A percentile compares a stretch with the other conserved stretches of the same genome.
phyloP scores from a whole-genome alignment of 2,888 invertebrate species.

The Serrognathus titanus region DNA sequence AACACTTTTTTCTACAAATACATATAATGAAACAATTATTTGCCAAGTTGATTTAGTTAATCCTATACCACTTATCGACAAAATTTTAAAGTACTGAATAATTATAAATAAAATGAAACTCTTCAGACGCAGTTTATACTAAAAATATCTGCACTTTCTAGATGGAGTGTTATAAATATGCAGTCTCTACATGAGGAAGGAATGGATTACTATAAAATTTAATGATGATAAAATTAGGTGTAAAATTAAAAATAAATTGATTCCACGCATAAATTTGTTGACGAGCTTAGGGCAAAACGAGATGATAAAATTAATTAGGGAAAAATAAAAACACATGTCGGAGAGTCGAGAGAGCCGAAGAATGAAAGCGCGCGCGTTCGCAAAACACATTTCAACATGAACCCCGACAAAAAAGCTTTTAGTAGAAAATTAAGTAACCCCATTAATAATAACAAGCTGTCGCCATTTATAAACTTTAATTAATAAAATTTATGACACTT shows the following conservation, averaged over 20 bases:
- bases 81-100: too few species aligned
- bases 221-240: too few species aligned
- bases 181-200: too few species aligned
- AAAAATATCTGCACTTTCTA: too few species aligned
- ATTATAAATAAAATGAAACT: too few species aligned
- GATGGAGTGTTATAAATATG: too few species aligned
- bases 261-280: background rate
- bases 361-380: background rate
- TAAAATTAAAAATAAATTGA: background rate
- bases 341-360: background rate
- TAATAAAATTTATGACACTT: constrained; percentile 37
- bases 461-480: constrained; percentile 38
- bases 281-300: background rate
- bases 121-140: too few species aligned
- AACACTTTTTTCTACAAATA: too few species aligned
- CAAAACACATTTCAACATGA: constrained; percentile 2
- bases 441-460: constrained; percentile 44
- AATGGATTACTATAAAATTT: too few species aligned
- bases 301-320: constrained; percentile 1
- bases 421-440: constrained; percentile 43
- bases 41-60: too few species aligned
- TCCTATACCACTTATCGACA: too few species aligned
- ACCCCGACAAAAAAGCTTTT: constrained; percentile 48
- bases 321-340: background rate
- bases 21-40: too few species aligned